Percentiles rank a stretch among this genome's conserved stretches.
phyloP scores from a whole-genome alignment of 92 coral and sea anemone genomes.

The Umimayanthus chanpuru region DNA sequence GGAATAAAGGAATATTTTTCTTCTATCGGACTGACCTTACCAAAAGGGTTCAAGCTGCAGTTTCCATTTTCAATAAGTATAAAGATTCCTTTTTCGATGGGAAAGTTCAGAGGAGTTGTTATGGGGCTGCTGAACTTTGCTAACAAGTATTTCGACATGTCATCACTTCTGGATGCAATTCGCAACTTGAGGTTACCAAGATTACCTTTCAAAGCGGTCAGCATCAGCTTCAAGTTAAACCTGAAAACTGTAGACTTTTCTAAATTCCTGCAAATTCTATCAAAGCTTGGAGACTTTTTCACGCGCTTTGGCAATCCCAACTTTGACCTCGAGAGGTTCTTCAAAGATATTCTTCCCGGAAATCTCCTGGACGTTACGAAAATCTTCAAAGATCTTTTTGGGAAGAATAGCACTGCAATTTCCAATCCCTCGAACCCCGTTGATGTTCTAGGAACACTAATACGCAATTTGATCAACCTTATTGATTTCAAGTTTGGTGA shows the following conservation, averaged over 20 bases:
- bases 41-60: conserved; percentile 75
- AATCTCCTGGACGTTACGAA: conserved; percentile 55
- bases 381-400: conserved; percentile 55
- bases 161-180: conserved; percentile 68
- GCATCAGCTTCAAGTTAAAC: conserved; percentile 68
- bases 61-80: conserved; percentile 81
- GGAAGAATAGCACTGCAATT: conserved; percentile 28
- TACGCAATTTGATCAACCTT: conserved; percentile 53
- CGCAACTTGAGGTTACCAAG: conserved; percentile 65
- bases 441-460: conserved; percentile 70
- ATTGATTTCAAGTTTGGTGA: conserved; percentile 68
- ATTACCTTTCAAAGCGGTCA: conserved; percentile 56
- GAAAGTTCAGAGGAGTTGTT: conserved; percentile 62
- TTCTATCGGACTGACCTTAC: conserved; percentile 60
- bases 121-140: conserved; percentile 71
- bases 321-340: conserved; percentile 74
- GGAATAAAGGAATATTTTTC: conserved; percentile 81
- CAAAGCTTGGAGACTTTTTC: conserved; percentile 71
- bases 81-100: conserved; percentile 77
- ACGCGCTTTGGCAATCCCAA: conserved; percentile 65
- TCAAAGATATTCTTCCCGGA: conserved; percentile 78
- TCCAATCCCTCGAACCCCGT: conserved; percentile 53
- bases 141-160: conserved; percentile 79
- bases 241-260: conserved; percentile 61
- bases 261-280: conserved; percentile 58